phyloP scores from a whole-genome alignment of 2,888 invertebrate species.

The Drosophila leonis region DNA sequence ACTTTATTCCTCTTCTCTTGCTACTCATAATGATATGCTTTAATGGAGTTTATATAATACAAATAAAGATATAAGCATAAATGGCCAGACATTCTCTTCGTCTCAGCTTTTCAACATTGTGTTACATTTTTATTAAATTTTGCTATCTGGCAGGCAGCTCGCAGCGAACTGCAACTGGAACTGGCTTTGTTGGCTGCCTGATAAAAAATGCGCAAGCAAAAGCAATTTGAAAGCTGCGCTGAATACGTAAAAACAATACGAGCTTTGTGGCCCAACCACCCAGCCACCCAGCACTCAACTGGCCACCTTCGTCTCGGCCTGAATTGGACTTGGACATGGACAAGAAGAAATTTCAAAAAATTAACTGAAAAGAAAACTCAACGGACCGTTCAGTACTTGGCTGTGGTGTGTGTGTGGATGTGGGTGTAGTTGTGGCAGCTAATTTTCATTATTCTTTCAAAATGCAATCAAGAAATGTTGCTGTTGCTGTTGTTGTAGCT shows the following conservation, averaged over 20 bases:
- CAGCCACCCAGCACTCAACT: constrained; percentile 9
- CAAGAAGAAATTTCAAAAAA: constrained; percentile 56
- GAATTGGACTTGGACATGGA: constrained; percentile 39
- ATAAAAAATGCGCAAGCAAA: constrained; percentile 80
- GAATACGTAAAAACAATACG: constrained; percentile 79
- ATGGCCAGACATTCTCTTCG: constrained; percentile 10
- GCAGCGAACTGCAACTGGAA: constrained; percentile 39
- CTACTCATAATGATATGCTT: neutral
- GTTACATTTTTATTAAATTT: constrained; percentile 80
- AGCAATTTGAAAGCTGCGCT: constrained; percentile 79
- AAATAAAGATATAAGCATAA: constrained; percentile 20
- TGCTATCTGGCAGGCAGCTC: constrained; percentile 64
- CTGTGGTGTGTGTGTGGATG: constrained; percentile 26
- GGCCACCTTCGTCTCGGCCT: constrained; percentile 39
- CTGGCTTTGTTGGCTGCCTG: constrained; percentile 67
- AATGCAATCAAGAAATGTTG: constrained; percentile 78
- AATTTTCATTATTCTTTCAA: constrained; percentile 79
- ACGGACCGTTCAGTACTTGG: constrained; percentile 41
- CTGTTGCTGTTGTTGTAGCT: constrained; percentile 50
- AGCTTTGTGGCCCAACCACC: constrained; percentile 23
- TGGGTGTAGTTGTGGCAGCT: constrained; percentile 72
- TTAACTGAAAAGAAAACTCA: constrained; percentile 65
- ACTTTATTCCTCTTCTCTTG: neutral
- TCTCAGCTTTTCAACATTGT: constrained; percentile 64
- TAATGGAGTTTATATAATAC: neutral